Percentiles rank a stretch among this genome's conserved stretches.
These are phyloP conservation scores for Platysternon megacephalum DNA, from an alignment of 2,113 vertebrate genomes.

Conservation along the genomic window DNA sequence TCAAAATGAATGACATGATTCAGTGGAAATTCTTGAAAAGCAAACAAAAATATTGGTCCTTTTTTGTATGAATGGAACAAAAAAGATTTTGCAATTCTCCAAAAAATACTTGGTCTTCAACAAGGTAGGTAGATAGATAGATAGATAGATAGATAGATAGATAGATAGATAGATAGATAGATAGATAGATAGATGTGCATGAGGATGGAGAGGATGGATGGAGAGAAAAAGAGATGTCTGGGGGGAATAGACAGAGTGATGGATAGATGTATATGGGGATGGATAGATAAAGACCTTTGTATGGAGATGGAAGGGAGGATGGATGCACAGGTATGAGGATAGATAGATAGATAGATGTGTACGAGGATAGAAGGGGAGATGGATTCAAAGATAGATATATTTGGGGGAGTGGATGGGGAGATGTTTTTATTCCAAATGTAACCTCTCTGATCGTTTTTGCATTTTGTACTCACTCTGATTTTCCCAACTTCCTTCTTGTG, in stretches of 20 bases:
- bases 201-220: too few relatives aligned
- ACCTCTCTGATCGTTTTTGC: neutral
- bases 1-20: too few relatives aligned
- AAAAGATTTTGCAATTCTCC: too few relatives aligned
- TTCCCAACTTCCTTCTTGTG: conserved; percentile 75
- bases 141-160: too few relatives aligned
- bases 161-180: too few relatives aligned
- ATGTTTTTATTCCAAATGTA: neutral
- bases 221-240: neutral
- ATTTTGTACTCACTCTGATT: conserved; percentile 77
- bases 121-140: too few relatives aligned
- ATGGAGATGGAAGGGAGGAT: neutral
- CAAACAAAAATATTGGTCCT: too few relatives aligned
- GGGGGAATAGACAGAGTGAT: neutral
- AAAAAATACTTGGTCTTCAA: too few relatives aligned
- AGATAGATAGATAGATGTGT: neutral
- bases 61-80: too few relatives aligned
- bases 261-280: neutral
- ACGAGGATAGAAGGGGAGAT: neutral
- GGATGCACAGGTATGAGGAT: neutral
- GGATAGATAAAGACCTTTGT: neutral
- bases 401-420: neutral
- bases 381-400: neutral
- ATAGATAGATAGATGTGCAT: too few relatives aligned
- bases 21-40: too few relatives aligned